phyloP scores from a whole-genome alignment of 2,113 vertebrate genomes.

The Tinamus guttatus region DNA sequence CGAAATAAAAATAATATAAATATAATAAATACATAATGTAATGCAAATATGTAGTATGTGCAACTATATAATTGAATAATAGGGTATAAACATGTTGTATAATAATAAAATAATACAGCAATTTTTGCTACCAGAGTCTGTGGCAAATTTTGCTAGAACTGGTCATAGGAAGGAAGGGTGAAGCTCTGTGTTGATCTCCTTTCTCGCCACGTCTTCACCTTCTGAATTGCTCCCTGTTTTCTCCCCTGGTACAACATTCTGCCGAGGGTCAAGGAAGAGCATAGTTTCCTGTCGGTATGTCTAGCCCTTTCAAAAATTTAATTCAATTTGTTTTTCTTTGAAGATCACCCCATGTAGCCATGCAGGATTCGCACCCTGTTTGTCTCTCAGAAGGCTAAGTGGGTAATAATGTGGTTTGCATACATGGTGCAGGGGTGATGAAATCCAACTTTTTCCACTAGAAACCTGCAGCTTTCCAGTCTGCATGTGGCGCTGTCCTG shows the following conservation, averaged over 20 bases:
- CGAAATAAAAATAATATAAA: background rate
- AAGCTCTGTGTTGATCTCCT: background rate
- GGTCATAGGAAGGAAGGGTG: background rate
- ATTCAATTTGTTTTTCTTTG: background rate
- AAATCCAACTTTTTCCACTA: background rate
- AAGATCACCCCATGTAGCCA: background rate
- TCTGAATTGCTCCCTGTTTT: background rate
- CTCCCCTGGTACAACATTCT: background rate
- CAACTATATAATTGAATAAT: too few relatives aligned
- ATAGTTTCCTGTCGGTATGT: background rate
- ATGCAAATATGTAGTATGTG: too few relatives aligned
- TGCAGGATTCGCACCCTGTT: background rate
- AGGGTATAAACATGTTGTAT: too few relatives aligned
- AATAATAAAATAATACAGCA: background rate
- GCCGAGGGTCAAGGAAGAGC: background rate
- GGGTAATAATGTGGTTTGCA: background rate
- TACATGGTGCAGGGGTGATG: fast-evolving
- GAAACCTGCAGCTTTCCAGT: background rate
- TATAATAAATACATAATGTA: background rate
- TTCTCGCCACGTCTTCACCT: background rate
- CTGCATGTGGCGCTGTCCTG: background rate
- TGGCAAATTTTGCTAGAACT: background rate
- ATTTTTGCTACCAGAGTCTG: background rate
- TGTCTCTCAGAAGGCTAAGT: background rate
- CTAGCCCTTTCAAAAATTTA: background rate